A percentile compares a stretch with the other conserved stretches of the same genome.
Conservation (phyloP, 2,113 vertebrate species). For the Excalfactoria chinensis region DNA sequence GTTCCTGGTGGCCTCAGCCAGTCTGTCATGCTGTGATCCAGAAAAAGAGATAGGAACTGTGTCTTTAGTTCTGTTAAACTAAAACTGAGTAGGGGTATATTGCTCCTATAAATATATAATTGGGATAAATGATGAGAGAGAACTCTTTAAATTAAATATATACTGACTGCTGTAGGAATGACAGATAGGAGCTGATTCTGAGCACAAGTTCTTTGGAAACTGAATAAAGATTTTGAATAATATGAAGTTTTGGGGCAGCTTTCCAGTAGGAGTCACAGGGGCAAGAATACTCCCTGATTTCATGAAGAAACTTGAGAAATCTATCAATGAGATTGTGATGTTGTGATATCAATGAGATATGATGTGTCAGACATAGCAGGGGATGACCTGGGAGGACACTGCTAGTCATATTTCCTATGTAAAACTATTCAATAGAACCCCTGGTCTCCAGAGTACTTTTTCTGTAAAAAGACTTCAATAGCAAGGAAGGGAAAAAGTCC, state of each 20-base stretch:
- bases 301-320: conserved; percentile 57
- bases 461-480: conserved; percentile 61
- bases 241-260: conserved; percentile 7
- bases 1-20: neutral
- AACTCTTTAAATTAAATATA: neutral
- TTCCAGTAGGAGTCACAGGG: conserved; percentile 32
- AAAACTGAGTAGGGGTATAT: neutral
- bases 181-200: neutral
- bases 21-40: neutral
- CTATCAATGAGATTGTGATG: conserved; percentile 67
- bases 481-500: conserved; percentile 45
- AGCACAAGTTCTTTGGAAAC: conserved; percentile 25
- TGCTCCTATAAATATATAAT: neutral
- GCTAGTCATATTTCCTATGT: conserved; percentile 54
- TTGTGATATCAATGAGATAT: conserved; percentile 56
- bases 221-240: conserved; percentile 4
- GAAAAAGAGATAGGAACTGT: neutral
- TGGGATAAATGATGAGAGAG: neutral
- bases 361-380: conserved; percentile 7
- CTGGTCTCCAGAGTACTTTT: conserved; percentile 44
- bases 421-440: conserved; percentile 58
- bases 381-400: conserved; percentile 56
- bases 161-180: neutral
- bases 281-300: conserved; percentile 30
- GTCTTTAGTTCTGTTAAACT: neutral